Evolutionary conservation across 2,113 vertebrate species (phyloP).

Genomic region (Enhydra lutris): DNA sequence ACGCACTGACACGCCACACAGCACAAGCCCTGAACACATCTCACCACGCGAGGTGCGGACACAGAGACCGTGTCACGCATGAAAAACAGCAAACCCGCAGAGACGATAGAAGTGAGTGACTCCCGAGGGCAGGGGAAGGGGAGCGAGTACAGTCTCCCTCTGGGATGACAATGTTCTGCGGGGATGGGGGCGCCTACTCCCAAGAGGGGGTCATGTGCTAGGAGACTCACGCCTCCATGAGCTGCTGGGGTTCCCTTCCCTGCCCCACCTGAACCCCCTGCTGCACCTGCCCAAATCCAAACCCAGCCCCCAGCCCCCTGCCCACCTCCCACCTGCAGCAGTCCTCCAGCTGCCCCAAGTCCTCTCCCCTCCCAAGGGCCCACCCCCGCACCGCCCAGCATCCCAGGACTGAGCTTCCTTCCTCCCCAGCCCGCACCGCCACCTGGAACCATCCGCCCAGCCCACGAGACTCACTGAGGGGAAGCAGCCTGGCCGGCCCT

Average conservation of each 20-base stretch:
- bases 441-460: neutral
- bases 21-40: rapidly evolving
- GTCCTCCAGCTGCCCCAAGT: neutral
- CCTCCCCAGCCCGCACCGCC: neutral
- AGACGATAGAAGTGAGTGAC: rapidly evolving
- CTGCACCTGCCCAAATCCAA: neutral
- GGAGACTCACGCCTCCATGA: neutral
- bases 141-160: neutral
- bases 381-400: neutral
- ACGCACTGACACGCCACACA: rapidly evolving
- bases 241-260: neutral
- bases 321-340: neutral
- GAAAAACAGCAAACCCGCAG: neutral
- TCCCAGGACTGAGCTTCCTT: neutral
- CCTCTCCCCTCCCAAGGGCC: neutral
- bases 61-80: rapidly evolving
- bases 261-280: neutral
- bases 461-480: neutral
- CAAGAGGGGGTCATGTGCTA: neutral
- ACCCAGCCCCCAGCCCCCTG: neutral
- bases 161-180: too few relatives aligned
- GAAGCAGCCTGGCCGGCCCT: too few relatives aligned
- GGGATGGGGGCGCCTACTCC: rapidly evolving
- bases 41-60: rapidly evolving
- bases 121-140: neutral